phyloP scores from a whole-genome alignment of 1,140 invertebrate species.

The Conopomorpha cramerella region DNA sequence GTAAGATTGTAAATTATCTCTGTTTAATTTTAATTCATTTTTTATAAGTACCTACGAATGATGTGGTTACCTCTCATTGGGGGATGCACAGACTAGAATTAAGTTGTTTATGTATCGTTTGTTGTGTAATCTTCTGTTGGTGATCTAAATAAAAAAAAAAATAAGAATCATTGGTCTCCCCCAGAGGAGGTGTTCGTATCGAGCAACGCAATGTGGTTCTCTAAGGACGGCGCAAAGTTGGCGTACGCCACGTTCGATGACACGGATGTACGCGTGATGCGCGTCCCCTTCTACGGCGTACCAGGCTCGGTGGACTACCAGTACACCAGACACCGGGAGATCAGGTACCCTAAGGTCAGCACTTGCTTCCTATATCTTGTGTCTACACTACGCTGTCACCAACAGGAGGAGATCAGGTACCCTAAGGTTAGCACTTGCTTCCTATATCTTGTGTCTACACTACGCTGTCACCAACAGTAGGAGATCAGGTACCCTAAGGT shows the following conservation, averaged over 20 bases:
- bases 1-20: too few species aligned
- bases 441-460: background rate
- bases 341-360: conserved; percentile 86
- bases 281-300: conserved; percentile 69
- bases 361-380: background rate
- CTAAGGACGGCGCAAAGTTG: conserved; percentile 70
- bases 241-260: conserved; percentile 84
- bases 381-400: too few species aligned
- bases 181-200: conserved; percentile 85
- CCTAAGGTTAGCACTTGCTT: conserved; percentile 72
- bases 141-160: too few species aligned
- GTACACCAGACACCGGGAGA: conserved; percentile 69
- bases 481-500: conserved; percentile 89
- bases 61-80: too few species aligned
- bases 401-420: conserved; percentile 76
- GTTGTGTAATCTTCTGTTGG: too few species aligned
- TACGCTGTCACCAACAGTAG: too few species aligned
- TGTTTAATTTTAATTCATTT: too few species aligned
- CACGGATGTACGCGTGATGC: conserved; percentile 67
- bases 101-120: too few species aligned
- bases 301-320: conserved; percentile 70
- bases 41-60: too few species aligned
- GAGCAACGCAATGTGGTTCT: conserved; percentile 85
- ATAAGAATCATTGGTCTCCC: conserved; percentile 9
- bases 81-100: too few species aligned